These are phyloP conservation scores for Agrilus mali DNA, from an alignment of 2,888 invertebrate species.

Conservation along the genomic window DNA sequence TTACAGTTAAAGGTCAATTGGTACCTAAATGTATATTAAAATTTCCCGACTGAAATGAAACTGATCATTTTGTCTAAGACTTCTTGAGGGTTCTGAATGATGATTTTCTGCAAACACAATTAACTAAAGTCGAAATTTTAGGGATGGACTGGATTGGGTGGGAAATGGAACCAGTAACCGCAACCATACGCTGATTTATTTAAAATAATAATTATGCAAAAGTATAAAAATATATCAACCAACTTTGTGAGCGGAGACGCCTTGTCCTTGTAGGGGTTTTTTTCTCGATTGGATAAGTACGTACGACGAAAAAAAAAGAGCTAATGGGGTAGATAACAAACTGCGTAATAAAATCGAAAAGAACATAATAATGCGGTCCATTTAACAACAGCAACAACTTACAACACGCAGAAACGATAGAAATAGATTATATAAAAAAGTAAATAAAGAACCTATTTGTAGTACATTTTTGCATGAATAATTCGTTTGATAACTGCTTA, in stretches of 20 bases:
- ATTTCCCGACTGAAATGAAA: too few species aligned
- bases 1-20: too few species aligned
- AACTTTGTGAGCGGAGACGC: conserved; percentile 2
- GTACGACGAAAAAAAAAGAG: neutral
- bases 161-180: conserved; percentile 36
- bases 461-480: conserved; percentile 30
- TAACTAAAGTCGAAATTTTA: conserved; percentile 20
- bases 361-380: conserved; percentile 7
- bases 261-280: conserved; percentile 1
- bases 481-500: conserved; percentile 31
- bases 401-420: neutral
- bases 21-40: too few species aligned
- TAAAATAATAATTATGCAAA: conserved; percentile 11
- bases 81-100: too few species aligned
- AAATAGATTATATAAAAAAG: neutral
- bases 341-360: conserved; percentile 5
- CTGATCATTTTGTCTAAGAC: too few species aligned
- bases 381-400: conserved; percentile 2
- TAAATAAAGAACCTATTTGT: conserved; percentile 23
- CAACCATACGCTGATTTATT: conserved; percentile 10
- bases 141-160: conserved; percentile 37
- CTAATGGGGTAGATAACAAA: conserved; percentile 4
- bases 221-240: neutral
- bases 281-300: too few species aligned
- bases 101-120: neutral